A percentile compares a stretch with the other conserved stretches of the same genome.
Evolutionary conservation across 2,888 invertebrate genomes (phyloP).

Genomic region (Parapristionchus giblindavisi): DNA sequence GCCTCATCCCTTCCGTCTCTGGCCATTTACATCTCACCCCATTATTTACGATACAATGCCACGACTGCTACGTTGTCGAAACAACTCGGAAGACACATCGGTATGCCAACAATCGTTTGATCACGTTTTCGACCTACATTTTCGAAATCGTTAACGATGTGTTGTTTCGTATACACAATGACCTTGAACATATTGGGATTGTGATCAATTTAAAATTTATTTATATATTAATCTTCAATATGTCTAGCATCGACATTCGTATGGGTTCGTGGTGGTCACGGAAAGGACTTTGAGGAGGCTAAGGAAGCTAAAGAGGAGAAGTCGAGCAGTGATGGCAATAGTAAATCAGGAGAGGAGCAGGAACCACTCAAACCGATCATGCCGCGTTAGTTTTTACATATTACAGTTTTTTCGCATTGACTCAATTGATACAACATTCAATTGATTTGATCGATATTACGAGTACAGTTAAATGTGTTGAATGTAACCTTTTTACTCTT

Average conservation of each 20-base stretch:
- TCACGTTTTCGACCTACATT: neutral
- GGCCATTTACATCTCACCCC: neutral
- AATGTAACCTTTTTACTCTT: neutral
- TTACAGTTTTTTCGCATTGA: neutral
- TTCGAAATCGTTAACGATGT: neutral
- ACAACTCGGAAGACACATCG: neutral
- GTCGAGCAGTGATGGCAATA: neutral
- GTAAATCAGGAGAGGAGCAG: neutral
- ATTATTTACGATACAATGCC: neutral
- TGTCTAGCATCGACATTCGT: neutral
- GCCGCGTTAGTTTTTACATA: conserved; percentile 1
- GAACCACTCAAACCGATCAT: conserved; percentile 16
- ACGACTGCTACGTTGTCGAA: neutral
- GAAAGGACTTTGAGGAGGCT: conserved; percentile 15
- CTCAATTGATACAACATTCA: neutral
- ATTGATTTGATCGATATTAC: neutral
- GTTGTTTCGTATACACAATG: neutral
- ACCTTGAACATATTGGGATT: neutral
- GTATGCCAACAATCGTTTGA: neutral
- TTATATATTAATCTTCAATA: neutral
- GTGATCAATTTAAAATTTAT: neutral
- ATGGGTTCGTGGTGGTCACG: conserved; percentile 16
- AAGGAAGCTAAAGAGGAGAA: conserved; percentile 23
- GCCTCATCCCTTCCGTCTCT: neutral
- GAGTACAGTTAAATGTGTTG: neutral